Evolutionary conservation across 2,113 vertebrate genomes (phyloP), one percentile per base, ranked within the genome.

Genomic region (Platysteira castanea): DNA sequence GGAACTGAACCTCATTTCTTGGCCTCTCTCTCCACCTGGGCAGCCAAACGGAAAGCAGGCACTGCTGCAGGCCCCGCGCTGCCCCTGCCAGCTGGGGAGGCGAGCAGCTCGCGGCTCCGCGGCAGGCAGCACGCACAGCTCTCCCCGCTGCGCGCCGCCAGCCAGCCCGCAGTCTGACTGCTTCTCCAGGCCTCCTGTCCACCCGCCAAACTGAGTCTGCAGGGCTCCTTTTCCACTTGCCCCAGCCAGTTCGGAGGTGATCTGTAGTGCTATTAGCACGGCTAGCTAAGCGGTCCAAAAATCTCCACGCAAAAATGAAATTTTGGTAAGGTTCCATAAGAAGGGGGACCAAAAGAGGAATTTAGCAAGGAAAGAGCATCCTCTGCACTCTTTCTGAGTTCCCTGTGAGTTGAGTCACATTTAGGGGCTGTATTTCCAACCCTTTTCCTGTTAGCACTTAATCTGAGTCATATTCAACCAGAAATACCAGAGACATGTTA

Each of bases 1-100:
- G 96, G 96, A 98, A 97, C 94, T 80, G 90, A 96, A 95, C 87
- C 95, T 97, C 94, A 92, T 96, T 97, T 96, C 91, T 97, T 97
- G 97, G 97, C 97, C 86, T 95, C 82, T 61, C 1, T 4, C 68
- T 93, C 77, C 70, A 60, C 61, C 76, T 60, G 84, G 6, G 52
- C 86, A 96, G 98, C 97, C 97, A 97, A 97, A 95, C 27, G 31
- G 87, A 96, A 91, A 96, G 94, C 77, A 96, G 89, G 37, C 87
- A 85, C 90, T 96, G 65, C 47, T 41, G 47, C 61, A 92, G 90
- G 89, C 91, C 70, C 20, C 1, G 2, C 10, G 2, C 54, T 93
- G 22, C 47, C 44, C 70, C 27, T 77, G 95, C 90, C 87, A 97
- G 96, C 92, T 56, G 95, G 94, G 94, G 90, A 85, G 96, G 57